A percentile compares a stretch with the other conserved stretches of the same genome.
Conservation (phyloP, 2,888 invertebrate species). For the Harpalus rubripes region DNA sequence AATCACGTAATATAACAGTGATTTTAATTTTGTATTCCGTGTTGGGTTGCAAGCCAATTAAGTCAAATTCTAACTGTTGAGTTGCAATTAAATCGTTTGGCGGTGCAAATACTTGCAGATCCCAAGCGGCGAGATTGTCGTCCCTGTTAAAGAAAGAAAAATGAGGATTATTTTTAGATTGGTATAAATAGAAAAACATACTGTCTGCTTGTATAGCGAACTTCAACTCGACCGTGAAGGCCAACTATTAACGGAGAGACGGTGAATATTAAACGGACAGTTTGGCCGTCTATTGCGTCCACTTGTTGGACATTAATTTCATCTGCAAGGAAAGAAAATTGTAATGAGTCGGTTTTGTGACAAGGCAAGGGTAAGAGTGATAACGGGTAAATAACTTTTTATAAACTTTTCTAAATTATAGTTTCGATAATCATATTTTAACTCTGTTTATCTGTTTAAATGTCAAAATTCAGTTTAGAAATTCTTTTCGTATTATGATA, state of each 20-base stretch:
- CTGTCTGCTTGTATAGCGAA: conserved; percentile 90
- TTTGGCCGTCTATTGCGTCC: conserved; percentile 88
- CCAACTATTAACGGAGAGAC: conserved; percentile 91
- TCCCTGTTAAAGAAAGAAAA: conserved; percentile 69
- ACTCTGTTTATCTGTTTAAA: too few species aligned
- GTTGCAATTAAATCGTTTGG: conserved; percentile 92
- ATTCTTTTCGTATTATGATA: too few species aligned
- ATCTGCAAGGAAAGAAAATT: conserved; percentile 73
- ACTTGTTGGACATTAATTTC: conserved; percentile 80
- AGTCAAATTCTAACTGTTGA: conserved; percentile 90
- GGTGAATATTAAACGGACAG: conserved; percentile 89
- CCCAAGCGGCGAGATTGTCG: conserved; percentile 87
- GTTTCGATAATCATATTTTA: too few species aligned
- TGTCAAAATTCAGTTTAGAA: too few species aligned
- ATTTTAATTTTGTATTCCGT: conserved; percentile 92
- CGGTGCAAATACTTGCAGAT: conserved; percentile 91
- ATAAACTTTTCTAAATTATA: too few species aligned
- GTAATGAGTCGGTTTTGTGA: too few species aligned
- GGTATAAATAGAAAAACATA: conserved; percentile 76
- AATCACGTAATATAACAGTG: conserved; percentile 86
- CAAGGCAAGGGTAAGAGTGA: too few species aligned
- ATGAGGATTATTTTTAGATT: background rate
- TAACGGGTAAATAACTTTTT: too few species aligned
- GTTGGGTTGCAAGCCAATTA: conserved; percentile 87
- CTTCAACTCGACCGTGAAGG: conserved; percentile 91